Percentiles rank a stretch among this genome's conserved stretches.
Conservation (phyloP, 2,797 vertebrate genomes). For the Onychomys leucogaster region DNA sequence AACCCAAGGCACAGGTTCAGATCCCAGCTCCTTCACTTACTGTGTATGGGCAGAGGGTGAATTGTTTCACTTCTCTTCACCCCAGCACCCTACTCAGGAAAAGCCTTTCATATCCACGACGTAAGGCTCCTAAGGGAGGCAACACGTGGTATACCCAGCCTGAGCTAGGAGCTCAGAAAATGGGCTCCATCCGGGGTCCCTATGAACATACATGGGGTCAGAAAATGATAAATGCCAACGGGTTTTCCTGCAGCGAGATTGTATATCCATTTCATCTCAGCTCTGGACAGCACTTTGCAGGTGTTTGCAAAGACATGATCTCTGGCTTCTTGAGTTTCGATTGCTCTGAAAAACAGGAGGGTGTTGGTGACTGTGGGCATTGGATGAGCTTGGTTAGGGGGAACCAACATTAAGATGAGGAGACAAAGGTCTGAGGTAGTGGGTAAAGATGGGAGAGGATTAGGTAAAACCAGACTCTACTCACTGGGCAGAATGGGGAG, state of each 20-base stretch:
- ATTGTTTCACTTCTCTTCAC: neutral
- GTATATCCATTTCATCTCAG: neutral
- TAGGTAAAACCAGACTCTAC: neutral
- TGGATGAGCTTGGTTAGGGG: neutral
- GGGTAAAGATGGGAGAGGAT: neutral
- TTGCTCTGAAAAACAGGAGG: neutral
- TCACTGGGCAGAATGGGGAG: neutral
- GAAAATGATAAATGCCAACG: accelerated
- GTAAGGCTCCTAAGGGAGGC: neutral
- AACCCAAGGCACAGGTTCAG: neutral
- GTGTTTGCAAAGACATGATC: slow-evolving; percentile 36
- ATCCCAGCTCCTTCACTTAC: neutral
- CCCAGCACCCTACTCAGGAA: neutral
- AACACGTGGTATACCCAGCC: neutral
- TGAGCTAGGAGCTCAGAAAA: neutral
- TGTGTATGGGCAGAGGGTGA: neutral
- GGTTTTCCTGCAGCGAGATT: neutral
- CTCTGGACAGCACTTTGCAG: neutral
- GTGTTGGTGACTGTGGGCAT: neutral
- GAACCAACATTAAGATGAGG: neutral
- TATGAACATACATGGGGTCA: neutral
- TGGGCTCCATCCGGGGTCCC: neutral
- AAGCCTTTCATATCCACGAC: neutral
- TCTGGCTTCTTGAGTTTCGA: neutral
- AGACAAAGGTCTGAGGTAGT: neutral